A percentile compares a stretch with the other conserved stretches of the same genome.
These are phyloP conservation scores for Plodia interpunctella DNA, from an alignment of 1,140 invertebrate genomes.

Conservation along the genomic window DNA sequence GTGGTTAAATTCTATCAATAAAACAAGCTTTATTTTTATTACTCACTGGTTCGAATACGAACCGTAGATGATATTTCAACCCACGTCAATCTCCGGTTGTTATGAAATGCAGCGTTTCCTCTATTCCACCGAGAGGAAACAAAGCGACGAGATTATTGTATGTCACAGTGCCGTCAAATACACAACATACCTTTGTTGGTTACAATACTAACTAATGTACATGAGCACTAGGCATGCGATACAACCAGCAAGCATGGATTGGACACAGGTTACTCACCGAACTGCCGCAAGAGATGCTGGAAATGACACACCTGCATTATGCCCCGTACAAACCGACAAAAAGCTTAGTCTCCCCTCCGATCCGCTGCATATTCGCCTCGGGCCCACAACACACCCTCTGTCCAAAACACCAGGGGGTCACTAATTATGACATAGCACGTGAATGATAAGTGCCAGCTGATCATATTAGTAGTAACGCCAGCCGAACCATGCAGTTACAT, in stretches of 20 bases:
- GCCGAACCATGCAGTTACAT: conserved; percentile 61
- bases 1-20: background rate
- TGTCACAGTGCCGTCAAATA: background rate
- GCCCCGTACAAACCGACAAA: conserved; percentile 56
- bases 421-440: conserved; percentile 57
- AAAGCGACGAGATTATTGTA: background rate
- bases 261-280: conserved; percentile 66
- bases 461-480: conserved; percentile 36
- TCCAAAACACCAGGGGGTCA: conserved; percentile 66
- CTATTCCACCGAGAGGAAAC: conserved; percentile 1
- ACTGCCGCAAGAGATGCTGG: conserved; percentile 75
- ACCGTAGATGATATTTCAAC: background rate
- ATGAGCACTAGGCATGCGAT: conserved; percentile 15
- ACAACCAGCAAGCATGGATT: conserved; percentile 22
- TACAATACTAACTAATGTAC: background rate
- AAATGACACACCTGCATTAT: conserved; percentile 78
- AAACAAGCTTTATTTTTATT: background rate
- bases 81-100: conserved; percentile 2
- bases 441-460: conserved; percentile 24
- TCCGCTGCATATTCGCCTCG: conserved; percentile 41
- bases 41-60: background rate
- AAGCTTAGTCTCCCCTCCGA: conserved; percentile 41
- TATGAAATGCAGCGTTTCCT: background rate
- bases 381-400: conserved; percentile 66
- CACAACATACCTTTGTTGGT: background rate